Evolutionary conservation across 2,888 invertebrate genomes (phyloP).

Genomic region (Sphaerolaimus hirsutus): DNA sequence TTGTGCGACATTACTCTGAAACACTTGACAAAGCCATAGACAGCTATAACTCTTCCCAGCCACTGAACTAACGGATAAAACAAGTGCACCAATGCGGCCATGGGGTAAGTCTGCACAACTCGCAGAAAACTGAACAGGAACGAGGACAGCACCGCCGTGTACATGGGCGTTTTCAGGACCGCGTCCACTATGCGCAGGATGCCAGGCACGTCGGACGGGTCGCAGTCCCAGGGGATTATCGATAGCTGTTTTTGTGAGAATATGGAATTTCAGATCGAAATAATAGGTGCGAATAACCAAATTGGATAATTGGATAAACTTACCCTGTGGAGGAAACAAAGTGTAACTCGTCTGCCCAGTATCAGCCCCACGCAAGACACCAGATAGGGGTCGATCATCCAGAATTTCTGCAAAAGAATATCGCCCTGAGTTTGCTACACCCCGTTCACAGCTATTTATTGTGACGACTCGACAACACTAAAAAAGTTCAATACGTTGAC

Average conservation of each 20-base stretch:
- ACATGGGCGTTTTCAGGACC: constrained; percentile 18
- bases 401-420: constrained; percentile 79
- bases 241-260: constrained; percentile 5
- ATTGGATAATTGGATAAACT: not conserved
- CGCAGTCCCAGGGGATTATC: constrained; percentile 2
- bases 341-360: constrained; percentile 51
- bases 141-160: constrained; percentile 17
- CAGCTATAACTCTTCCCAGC: not conserved
- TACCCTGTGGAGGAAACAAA: constrained; percentile 22
- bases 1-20: too few relatives aligned
- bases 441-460: too few relatives aligned
- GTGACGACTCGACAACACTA: too few relatives aligned
- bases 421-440: too few relatives aligned
- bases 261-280: not conserved
- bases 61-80: constrained; percentile 82
- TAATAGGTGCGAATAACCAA: not conserved
- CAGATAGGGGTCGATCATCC: constrained; percentile 67
- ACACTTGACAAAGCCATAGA: too few relatives aligned
- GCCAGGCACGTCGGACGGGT: not conserved
- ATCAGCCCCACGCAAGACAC: constrained; percentile 57
- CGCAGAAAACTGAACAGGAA: constrained; percentile 27
- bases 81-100: constrained; percentile 55
- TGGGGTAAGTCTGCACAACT: constrained; percentile 47
- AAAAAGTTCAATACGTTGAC: too few relatives aligned
- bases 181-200: constrained; percentile 31